Conservation (phyloP, 2,113 vertebrate species). For the Mungos mungo region DNA sequence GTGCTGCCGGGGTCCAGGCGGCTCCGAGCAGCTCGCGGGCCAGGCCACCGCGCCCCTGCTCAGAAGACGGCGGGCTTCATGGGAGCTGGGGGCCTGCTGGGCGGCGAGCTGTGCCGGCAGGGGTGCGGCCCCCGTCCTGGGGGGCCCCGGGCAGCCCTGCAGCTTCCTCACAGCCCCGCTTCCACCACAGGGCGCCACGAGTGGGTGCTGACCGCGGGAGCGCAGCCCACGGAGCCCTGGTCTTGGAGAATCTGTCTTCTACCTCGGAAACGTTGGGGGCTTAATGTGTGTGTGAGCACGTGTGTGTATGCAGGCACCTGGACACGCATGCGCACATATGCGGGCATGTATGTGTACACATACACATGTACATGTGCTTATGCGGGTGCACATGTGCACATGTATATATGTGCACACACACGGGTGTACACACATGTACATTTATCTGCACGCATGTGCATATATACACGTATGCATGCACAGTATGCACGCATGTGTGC, state of each 20-base stretch:
- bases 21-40: background rate
- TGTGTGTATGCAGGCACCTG: background rate
- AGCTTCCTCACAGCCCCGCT: background rate
- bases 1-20: no score
- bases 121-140: rapidly evolving
- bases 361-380: no score
- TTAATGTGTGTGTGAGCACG: background rate
- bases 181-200: rapidly evolving
- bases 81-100: background rate
- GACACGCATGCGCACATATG: no score
- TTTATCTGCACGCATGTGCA: background rate
- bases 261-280: background rate
- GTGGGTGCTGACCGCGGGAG: rapidly evolving
- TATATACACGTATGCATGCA: no score
- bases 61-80: no score
- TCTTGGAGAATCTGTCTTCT: background rate
- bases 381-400: no score
- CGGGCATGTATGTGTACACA: no score
- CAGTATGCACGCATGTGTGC: no score
- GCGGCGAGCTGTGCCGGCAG: background rate
- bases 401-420: background rate
- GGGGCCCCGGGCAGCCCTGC: background rate
- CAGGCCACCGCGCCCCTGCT: rapidly evolving
- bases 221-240: background rate
- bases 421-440: rapidly evolving